These are phyloP conservation scores for Tillus elongatus DNA, from an alignment of 2,888 invertebrate genomes.

Conservation along the genomic window DNA sequence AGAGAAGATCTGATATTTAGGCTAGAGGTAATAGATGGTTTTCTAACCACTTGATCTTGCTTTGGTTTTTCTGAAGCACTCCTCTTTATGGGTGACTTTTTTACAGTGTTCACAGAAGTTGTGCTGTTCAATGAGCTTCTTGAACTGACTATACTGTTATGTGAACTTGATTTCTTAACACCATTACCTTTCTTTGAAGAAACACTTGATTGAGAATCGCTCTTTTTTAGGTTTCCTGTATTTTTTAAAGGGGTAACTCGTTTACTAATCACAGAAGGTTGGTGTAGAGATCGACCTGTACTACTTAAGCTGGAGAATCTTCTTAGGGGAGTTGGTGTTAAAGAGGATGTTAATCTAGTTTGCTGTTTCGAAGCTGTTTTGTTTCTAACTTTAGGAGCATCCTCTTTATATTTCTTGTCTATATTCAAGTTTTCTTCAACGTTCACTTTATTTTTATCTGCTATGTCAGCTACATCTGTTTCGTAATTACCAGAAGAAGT, in stretches of 20 bases:
- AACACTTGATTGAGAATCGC: not conserved
- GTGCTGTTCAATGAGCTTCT: constrained; percentile 76
- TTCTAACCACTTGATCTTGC: constrained; percentile 24
- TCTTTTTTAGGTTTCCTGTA: not conserved
- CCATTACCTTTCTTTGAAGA: not conserved
- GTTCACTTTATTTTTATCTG: constrained; percentile 26
- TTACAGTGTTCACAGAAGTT: constrained; percentile 67
- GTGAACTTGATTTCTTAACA: constrained; percentile 51
- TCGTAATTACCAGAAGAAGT: constrained; percentile 60
- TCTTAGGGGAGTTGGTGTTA: too few relatives aligned
- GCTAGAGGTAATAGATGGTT: constrained; percentile 44
- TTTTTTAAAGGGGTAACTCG: too few relatives aligned
- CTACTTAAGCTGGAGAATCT: too few relatives aligned
- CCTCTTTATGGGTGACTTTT: constrained; percentile 33
- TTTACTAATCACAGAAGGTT: too few relatives aligned
- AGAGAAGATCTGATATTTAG: too few relatives aligned
- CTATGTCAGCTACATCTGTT: constrained; percentile 40
- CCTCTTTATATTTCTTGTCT: too few relatives aligned
- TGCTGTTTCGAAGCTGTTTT: too few relatives aligned
- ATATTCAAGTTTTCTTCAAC: too few relatives aligned
- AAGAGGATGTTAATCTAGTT: too few relatives aligned
- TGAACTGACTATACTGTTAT: constrained; percentile 72
- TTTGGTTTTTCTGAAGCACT: not conserved
- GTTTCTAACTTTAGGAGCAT: too few relatives aligned
- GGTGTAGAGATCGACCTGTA: too few relatives aligned